phyloP scores from a whole-genome alignment of 2,888 invertebrate genomes.

The Monochamus alternatus region DNA sequence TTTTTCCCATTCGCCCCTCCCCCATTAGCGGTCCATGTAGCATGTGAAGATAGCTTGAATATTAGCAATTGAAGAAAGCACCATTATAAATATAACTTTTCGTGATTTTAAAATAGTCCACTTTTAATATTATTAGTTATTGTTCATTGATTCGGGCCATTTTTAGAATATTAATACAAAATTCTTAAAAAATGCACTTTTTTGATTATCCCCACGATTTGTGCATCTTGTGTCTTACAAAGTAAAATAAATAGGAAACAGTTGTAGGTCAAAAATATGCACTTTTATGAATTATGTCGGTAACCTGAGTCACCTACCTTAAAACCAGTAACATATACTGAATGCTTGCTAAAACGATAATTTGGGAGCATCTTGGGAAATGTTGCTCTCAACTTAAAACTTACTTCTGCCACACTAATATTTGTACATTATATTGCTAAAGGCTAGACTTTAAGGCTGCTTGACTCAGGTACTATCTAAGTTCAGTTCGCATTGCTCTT shows the following conservation, averaged over 20 bases:
- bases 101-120: conserved; percentile 64
- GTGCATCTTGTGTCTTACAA: conserved; percentile 54
- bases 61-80: conserved; percentile 72
- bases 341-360: conserved; percentile 34
- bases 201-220: conserved; percentile 51
- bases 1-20: conserved; percentile 70
- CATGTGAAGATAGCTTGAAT: conserved; percentile 72
- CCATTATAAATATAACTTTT: conserved; percentile 66
- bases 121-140: conserved; percentile 59
- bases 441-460: conserved; percentile 39
- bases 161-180: conserved; percentile 59
- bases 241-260: conserved; percentile 22
- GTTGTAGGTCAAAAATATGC: conserved; percentile 54
- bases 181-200: conserved; percentile 60
- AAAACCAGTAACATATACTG: conserved; percentile 37
- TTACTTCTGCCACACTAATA: conserved; percentile 35
- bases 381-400: conserved; percentile 54
- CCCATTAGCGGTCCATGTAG: conserved; percentile 70
- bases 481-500: conserved; percentile 48
- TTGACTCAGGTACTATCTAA: conserved; percentile 44
- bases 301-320: conserved; percentile 51
- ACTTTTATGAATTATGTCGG: conserved; percentile 56
- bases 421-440: conserved; percentile 44
- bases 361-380: conserved; percentile 61
- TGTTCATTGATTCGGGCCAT: conserved; percentile 64